Evolutionary conservation across 1,140 invertebrate species (phyloP).

Genomic region (Epicauta chinensis): DNA sequence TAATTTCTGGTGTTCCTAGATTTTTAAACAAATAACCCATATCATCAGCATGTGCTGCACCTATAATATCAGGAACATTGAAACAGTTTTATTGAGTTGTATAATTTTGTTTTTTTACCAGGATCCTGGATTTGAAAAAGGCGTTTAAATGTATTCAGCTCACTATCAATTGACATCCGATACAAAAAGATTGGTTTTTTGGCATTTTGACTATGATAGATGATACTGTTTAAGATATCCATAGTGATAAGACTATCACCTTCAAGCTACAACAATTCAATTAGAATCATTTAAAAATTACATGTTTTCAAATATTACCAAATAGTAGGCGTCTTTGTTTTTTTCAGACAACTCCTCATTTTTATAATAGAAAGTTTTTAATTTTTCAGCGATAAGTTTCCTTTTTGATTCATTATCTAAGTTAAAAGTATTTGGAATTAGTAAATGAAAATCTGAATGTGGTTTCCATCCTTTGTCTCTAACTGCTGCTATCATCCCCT

Average conservation of each 20-base stretch:
- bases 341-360: conserved; percentile 31
- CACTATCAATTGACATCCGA: conserved; percentile 47
- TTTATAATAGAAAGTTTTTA: conserved; percentile 9
- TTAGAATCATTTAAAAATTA: too few relatives aligned
- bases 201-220: conserved; percentile 28
- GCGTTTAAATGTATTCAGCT: too few relatives aligned
- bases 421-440: conserved; percentile 6
- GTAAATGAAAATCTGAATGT: conserved; percentile 5
- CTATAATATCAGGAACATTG: conserved; percentile 40
- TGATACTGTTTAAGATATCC: conserved; percentile 17
- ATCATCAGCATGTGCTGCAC: conserved; percentile 56
- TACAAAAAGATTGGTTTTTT: conserved; percentile 47
- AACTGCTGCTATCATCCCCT: conserved; percentile 32
- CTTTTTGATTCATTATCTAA: conserved; percentile 40
- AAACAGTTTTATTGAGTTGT: too few relatives aligned
- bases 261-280: conserved; percentile 26
- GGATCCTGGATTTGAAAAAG: not conserved
- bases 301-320: conserved; percentile 18
- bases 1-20: conserved; percentile 35
- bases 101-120: not conserved
- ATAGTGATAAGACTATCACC: conserved; percentile 19
- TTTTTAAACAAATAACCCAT: conserved; percentile 53
- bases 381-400: conserved; percentile 38
- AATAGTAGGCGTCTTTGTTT: conserved; percentile 20
- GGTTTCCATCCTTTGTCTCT: not conserved